Evolutionary conservation across 2,888 invertebrate species (phyloP).

Genomic region (Germaria angustata): DNA sequence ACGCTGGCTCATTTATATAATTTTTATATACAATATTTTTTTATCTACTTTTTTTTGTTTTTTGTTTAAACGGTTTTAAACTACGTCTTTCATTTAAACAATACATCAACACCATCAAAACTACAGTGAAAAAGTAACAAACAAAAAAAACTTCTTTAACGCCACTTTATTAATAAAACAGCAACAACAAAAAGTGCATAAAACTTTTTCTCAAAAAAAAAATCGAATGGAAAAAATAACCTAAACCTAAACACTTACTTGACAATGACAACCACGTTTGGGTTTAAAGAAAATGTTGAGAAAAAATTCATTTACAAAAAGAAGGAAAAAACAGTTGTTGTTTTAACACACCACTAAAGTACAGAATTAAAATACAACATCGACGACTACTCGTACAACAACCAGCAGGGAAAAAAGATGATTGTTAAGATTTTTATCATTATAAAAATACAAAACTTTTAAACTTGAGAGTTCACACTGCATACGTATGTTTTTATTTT

Average conservation of each 20-base stretch:
- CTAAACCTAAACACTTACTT: conserved; percentile 65
- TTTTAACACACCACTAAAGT: conserved; percentile 52
- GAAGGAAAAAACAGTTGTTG: conserved; percentile 46
- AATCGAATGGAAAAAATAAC: conserved; percentile 39
- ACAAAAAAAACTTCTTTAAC: conserved; percentile 64
- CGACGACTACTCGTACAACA: conserved; percentile 54
- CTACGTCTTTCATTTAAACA: conserved; percentile 61
- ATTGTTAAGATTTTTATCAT: conserved; percentile 67
- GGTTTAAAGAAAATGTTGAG: conserved; percentile 56
- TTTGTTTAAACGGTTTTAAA: conserved; percentile 63
- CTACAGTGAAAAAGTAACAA: conserved; percentile 43
- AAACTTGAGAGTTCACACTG: conserved; percentile 71
- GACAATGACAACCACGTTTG: conserved; percentile 67
- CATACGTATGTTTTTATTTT: conserved; percentile 44
- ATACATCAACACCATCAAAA: conserved; percentile 58
- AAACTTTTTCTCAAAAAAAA: conserved; percentile 26
- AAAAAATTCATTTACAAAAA: conserved; percentile 9
- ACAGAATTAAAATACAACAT: conserved; percentile 52
- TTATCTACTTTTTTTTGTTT: conserved; percentile 67
- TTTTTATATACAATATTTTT: conserved; percentile 69
- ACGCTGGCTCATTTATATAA: conserved; percentile 65
- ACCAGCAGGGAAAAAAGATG: conserved; percentile 56
- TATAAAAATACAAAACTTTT: conserved; percentile 68
- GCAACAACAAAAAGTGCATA: conserved; percentile 54
- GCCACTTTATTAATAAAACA: conserved; percentile 64